Percentiles rank a stretch among this genome's conserved stretches.
These are phyloP conservation scores for Lithobates sylvaticus DNA, from an alignment of 2,797 vertebrate genomes.

Conservation along the genomic window DNA sequence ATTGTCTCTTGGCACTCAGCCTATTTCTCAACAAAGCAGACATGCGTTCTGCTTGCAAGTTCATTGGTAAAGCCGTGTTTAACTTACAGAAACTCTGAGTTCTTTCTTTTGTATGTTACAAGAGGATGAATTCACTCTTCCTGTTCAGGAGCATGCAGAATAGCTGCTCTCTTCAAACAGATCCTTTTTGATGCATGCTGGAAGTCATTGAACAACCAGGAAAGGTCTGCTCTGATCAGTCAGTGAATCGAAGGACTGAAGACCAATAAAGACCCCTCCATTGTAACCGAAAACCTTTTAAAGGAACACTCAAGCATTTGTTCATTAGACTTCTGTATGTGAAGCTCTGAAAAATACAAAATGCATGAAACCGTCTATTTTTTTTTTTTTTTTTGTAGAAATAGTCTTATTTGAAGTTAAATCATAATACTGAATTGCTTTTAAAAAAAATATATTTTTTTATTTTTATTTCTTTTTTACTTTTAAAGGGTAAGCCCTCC, in stretches of 20 bases:
- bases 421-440: too few relatives aligned
- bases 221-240: slow-evolving; percentile 19
- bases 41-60: background rate
- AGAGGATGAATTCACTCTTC: background rate
- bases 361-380: too few relatives aligned
- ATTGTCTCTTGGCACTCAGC: slow-evolving; percentile 12
- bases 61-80: slow-evolving; percentile 9
- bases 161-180: background rate
- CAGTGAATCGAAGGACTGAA: background rate
- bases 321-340: too few relatives aligned
- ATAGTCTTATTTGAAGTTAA: too few relatives aligned
- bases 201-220: background rate
- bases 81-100: background rate
- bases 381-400: too few relatives aligned
- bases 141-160: slow-evolving; percentile 2
- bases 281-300: background rate
- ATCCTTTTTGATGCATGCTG: background rate
- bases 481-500: too few relatives aligned
- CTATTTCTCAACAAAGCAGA: background rate
- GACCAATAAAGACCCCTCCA: background rate
- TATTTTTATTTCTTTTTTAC: too few relatives aligned
- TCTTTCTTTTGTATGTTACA: slow-evolving; percentile 18
- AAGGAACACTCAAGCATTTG: too few relatives aligned
- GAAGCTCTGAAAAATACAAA: too few relatives aligned
- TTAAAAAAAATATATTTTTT: too few relatives aligned